Evolutionary conservation across 2,888 invertebrate genomes (phyloP).

Genomic region (Leucophenga maculata): DNA sequence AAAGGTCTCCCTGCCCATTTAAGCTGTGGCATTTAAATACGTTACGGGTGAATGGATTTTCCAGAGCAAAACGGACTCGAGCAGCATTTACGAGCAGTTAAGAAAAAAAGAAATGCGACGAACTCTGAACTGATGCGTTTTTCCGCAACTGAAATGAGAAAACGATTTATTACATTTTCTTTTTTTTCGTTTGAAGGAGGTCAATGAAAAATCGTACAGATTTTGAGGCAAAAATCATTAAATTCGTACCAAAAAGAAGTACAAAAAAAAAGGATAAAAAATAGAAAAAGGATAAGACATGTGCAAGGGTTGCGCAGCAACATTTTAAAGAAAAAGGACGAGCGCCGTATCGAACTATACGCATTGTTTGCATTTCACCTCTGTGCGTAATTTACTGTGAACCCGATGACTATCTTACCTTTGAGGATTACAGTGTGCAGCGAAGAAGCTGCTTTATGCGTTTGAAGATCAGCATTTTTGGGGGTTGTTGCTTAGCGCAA

Average conservation of each 20-base stretch:
- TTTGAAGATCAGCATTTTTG: conserved; percentile 33
- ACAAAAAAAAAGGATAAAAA: conserved; percentile 36
- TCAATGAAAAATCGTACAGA: conserved; percentile 60
- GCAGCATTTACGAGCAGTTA: conserved; percentile 40
- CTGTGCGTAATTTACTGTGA: conserved; percentile 67
- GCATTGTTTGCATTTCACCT: conserved; percentile 67
- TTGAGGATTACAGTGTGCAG: conserved; percentile 11
- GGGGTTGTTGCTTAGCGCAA: conserved; percentile 38
- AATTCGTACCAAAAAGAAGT: conserved; percentile 55
- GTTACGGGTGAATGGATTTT: conserved; percentile 55
- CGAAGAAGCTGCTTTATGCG: conserved; percentile 40
- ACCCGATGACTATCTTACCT: conserved; percentile 55
- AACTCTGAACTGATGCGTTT: conserved; percentile 49
- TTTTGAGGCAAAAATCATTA: conserved; percentile 64
- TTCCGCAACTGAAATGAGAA: background rate
- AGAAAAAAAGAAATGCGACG: conserved; percentile 56
- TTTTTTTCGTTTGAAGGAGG: conserved; percentile 35
- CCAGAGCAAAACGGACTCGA: conserved; percentile 27
- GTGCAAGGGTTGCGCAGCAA: conserved; percentile 56
- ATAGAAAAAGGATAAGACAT: conserved; percentile 33
- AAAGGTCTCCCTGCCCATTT: conserved; percentile 22
- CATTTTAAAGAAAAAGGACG: conserved; percentile 3
- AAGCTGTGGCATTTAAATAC: conserved; percentile 41
- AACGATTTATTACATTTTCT: conserved; percentile 25
- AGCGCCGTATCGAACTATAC: conserved; percentile 27